Percentiles rank a stretch among this genome's conserved stretches.
Conservation (phyloP, 2,797 vertebrate genomes). For the Platalea minor region DNA sequence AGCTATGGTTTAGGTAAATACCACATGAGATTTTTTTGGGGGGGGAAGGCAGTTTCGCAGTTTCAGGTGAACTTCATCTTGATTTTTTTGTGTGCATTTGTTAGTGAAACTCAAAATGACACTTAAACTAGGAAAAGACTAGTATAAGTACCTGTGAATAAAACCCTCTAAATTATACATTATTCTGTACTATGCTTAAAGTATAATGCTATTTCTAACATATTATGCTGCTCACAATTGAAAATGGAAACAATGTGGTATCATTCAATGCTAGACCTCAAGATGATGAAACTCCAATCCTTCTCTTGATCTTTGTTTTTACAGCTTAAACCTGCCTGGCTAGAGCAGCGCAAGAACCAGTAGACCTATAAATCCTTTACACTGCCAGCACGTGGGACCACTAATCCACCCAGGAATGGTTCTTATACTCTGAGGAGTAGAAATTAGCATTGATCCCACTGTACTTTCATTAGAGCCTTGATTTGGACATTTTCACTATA, state of each 20-base stretch:
- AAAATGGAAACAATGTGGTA: neutral
- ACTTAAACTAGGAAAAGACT: neutral
- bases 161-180: neutral
- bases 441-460: neutral
- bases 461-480: neutral
- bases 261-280: neutral
- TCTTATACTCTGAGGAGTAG: neutral
- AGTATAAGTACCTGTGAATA: neutral
- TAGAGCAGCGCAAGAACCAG: neutral
- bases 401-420: neutral
- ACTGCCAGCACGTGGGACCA: neutral
- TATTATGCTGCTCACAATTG: neutral
- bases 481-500: neutral
- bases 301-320: constrained; percentile 1
- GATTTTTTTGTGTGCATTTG: neutral
- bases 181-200: neutral
- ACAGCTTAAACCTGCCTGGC: neutral
- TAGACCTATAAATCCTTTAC: neutral
- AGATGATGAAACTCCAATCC: neutral
- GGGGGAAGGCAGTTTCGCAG: neutral
- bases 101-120: neutral
- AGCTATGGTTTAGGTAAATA: neutral
- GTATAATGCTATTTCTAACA: neutral
- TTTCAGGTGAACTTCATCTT: neutral
- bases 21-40: neutral